A percentile compares a stretch with the other conserved stretches of the same genome.
phyloP scores from a whole-genome alignment of 2,797 vertebrate species.

The Loris lydekkerianus region DNA sequence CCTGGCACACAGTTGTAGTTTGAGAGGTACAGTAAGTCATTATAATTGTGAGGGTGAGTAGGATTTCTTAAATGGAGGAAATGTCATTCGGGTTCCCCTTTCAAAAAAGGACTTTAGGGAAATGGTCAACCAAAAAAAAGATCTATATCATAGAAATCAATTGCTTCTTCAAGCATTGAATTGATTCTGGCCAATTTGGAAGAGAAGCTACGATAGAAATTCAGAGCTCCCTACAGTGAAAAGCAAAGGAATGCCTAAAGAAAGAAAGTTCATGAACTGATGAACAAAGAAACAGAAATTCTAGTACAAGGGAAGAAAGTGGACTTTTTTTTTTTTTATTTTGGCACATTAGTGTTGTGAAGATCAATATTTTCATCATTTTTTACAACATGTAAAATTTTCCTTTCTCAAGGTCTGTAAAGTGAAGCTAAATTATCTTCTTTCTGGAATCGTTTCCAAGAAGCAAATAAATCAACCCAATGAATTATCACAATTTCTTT shows the following conservation, averaged over 20 bases:
- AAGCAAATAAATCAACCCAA: background rate
- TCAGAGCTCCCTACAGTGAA: background rate
- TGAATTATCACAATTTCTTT: background rate
- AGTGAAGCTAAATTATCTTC: background rate
- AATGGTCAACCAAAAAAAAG: background rate
- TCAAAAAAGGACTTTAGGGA: background rate
- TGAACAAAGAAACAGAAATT: conserved; percentile 48
- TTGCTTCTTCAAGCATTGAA: background rate
- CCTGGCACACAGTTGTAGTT: background rate
- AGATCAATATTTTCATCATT: background rate
- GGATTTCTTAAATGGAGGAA: background rate
- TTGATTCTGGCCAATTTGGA: background rate
- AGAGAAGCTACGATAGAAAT: background rate
- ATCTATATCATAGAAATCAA: background rate
- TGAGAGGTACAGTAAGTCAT: background rate
- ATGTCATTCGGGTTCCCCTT: background rate
- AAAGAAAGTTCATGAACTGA: background rate
- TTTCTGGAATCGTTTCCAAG: conserved; percentile 19
- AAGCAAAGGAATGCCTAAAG: background rate
- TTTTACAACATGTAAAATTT: background rate
- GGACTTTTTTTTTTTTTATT: background rate
- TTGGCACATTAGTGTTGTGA: background rate
- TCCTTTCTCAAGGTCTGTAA: background rate
- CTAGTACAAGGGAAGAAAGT: background rate
- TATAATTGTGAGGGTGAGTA: background rate